Conservation (phyloP, 2,797 vertebrate species). For the Sebastiscus tertius region DNA sequence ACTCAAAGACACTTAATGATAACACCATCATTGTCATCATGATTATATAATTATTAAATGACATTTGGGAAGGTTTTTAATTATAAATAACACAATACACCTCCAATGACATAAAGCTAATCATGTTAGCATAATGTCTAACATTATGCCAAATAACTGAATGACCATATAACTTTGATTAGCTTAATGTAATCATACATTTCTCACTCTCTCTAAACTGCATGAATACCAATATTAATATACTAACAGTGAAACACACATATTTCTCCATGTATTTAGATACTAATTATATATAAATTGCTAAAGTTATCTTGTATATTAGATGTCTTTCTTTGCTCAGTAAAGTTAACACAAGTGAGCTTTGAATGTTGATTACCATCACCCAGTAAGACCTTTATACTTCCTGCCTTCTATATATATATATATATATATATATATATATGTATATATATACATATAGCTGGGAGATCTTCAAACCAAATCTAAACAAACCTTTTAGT, state of each 20-base stretch:
- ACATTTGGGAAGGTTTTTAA: not conserved
- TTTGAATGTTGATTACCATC: not conserved
- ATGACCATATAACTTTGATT: not conserved
- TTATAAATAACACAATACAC: not conserved
- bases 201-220: not conserved
- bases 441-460: not conserved
- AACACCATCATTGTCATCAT: not conserved
- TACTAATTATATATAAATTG: not conserved
- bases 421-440: not conserved
- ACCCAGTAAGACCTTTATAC: not conserved
- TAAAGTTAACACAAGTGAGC: not conserved
- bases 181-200: not conserved
- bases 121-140: not conserved
- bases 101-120: not conserved
- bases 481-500: slow-evolving; percentile 31
- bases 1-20: not conserved
- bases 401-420: not conserved
- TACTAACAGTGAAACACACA: not conserved
- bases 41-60: not conserved
- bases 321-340: not conserved
- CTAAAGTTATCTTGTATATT: not conserved
- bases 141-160: not conserved
- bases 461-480: slow-evolving; percentile 7
- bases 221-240: not conserved
- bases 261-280: not conserved